phyloP scores from a whole-genome alignment of 2,888 invertebrate genomes.

The Tholera decimalis region DNA sequence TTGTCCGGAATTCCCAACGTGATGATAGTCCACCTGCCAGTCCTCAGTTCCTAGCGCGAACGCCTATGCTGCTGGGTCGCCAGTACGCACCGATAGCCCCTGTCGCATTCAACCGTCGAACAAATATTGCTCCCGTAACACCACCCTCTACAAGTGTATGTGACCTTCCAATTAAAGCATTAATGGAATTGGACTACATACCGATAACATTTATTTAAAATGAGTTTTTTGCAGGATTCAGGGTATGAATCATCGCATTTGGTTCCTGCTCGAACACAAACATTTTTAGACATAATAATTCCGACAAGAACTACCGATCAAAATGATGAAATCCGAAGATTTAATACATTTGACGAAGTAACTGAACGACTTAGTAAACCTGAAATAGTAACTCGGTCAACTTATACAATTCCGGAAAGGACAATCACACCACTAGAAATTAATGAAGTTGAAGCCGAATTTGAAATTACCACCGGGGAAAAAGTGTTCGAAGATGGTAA shows the following conservation, averaged over 20 bases:
- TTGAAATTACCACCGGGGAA: slow-evolving; percentile 28
- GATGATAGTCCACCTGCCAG: slow-evolving; percentile 85
- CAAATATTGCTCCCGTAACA: slow-evolving; percentile 71
- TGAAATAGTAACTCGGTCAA: slow-evolving; percentile 52
- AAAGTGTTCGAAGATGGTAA: slow-evolving; percentile 33
- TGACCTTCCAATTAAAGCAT: slow-evolving; percentile 30
- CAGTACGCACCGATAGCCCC: slow-evolving; percentile 85
- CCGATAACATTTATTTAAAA: background rate
- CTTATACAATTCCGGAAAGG: slow-evolving; percentile 58
- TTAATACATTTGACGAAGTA: slow-evolving; percentile 65
- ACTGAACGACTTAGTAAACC: slow-evolving; percentile 6
- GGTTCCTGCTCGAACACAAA: slow-evolving; percentile 70
- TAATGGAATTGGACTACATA: background rate
- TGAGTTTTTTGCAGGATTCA: slow-evolving; percentile 37
- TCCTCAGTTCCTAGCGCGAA: slow-evolving; percentile 79
- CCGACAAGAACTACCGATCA: slow-evolving; percentile 71
- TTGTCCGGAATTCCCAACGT: slow-evolving; percentile 68
- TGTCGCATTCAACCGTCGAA: slow-evolving; percentile 78
- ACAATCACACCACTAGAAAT: slow-evolving; percentile 49
- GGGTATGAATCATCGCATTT: slow-evolving; percentile 44
- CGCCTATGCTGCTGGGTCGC: slow-evolving; percentile 67
- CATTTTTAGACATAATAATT: slow-evolving; percentile 56
- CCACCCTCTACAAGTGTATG: slow-evolving; percentile 74
- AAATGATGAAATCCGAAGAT: slow-evolving; percentile 57
- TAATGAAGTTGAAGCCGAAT: slow-evolving; percentile 52